A percentile compares a stretch with the other conserved stretches of the same genome.
phyloP scores from a whole-genome alignment of 2,113 vertebrate genomes.

The Paedocypris sp. region DNA sequence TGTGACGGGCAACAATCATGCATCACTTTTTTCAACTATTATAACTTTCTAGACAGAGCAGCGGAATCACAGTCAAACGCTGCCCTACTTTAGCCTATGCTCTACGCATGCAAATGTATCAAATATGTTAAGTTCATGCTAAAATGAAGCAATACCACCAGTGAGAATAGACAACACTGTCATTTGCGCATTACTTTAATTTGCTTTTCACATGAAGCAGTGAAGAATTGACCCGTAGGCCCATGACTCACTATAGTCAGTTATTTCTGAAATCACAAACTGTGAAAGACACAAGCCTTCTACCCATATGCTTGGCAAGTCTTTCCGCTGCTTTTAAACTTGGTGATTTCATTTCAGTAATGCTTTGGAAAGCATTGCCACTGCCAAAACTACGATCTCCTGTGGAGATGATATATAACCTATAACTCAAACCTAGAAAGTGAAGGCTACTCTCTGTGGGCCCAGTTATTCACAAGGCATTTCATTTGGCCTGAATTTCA shows the following conservation, averaged over 20 bases:
- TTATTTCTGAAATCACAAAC: background rate
- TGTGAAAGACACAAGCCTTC: background rate
- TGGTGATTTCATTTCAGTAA: constrained; percentile 17
- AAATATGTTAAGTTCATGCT: background rate
- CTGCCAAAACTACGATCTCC: constrained; percentile 11
- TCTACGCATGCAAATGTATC: background rate
- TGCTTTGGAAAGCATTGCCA: constrained; percentile 1
- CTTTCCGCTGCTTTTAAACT: constrained; percentile 19
- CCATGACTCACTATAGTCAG: background rate
- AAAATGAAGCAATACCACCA: background rate
- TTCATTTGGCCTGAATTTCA: constrained; percentile 42
- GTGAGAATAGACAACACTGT: background rate
- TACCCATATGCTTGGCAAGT: background rate
- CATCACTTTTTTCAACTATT: too few species aligned
- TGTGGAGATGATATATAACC: constrained; percentile 38
- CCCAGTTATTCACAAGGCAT: constrained; percentile 35
- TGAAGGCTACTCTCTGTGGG: constrained; percentile 30
- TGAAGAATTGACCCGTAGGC: constrained; percentile 9
- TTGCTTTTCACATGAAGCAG: constrained; percentile 1
- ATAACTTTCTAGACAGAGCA: too few species aligned
- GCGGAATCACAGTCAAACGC: too few species aligned
- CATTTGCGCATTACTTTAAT: constrained; percentile 4
- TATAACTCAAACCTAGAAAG: constrained; percentile 24
- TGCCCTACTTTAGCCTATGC: background rate
- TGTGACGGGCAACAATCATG: too few species aligned